Base-by-base conservation (phyloP, 1,140 invertebrate species). In the Ephestia elutella region DNA sequence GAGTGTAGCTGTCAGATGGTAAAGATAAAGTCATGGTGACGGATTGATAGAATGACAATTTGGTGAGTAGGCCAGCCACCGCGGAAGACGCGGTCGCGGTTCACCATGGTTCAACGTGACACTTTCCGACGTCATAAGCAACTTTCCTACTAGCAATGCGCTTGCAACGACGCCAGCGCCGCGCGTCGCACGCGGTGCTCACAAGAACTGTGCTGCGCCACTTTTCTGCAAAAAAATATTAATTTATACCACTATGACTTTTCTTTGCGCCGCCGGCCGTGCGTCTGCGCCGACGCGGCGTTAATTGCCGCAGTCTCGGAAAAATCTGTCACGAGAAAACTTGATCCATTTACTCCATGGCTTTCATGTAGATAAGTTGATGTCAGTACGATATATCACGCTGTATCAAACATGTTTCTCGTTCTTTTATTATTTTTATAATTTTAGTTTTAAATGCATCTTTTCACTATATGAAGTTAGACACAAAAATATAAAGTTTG, bases 61-160 rank as follows among this genome's bases (percentile, higher is more conserved):
- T 84, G 56, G 73, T 80, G 85, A 87, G 85, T 86, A 85, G 82
- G 85, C 78, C 85, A 86, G 71, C 64, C 66, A 80, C 72, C 71
- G 75, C 73, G 73, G 80, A 85, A 84, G 81, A 84, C 80, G 63
- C 62, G 75, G 68, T 65, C 75, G 72, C 75, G 79, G 82, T 87
- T 87, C 85, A 86, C 75, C 76, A 73, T 85, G 74, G 85, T 87
- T 86, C 85, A 87, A 81, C 73, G 85, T 87, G 83, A 87, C 80
- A 87, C 85, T 87, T 87, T 76, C 70, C 73, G 69, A 84, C 82
- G 82, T 85, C 80, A 84, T 82, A 79, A 81, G 75, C 82, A 87
- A 87, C 85, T 87, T 87, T 87, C 85, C 85, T 87, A 87, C 75
- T 78, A 86, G 85, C 78, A 82, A 86, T 87, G 83, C 80, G 80